phyloP scores from a whole-genome alignment of 2,113 vertebrate genomes.

The Zeus faber region DNA sequence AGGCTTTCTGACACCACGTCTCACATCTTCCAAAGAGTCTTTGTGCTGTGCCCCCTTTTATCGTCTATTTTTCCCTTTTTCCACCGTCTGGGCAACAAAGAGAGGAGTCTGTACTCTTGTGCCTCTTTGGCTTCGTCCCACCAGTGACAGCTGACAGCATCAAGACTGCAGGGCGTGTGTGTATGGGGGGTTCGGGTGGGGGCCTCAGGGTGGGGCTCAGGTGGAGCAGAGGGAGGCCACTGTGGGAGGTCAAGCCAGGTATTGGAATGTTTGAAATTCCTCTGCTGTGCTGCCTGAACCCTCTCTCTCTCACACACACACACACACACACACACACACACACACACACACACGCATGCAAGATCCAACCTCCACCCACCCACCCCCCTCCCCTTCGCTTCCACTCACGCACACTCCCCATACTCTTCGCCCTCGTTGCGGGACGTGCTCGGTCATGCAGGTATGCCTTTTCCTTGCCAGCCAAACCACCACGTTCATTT shows the following conservation, averaged over 20 bases:
- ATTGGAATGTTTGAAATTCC: slow-evolving; percentile 63
- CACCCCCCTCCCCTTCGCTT: slow-evolving; percentile 27
- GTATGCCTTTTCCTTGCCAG: slow-evolving; percentile 41
- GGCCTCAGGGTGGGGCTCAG: slow-evolving; percentile 44
- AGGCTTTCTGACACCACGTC: too few relatives aligned
- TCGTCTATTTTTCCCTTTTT: not conserved
- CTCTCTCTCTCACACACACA: slow-evolving; percentile 17
- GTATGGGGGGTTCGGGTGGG: not conserved
- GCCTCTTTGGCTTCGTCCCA: slow-evolving; percentile 20
- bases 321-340: slow-evolving; percentile 12
- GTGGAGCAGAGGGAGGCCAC: slow-evolving; percentile 47
- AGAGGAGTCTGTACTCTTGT: slow-evolving; percentile 8
- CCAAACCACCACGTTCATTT: slow-evolving; percentile 47
- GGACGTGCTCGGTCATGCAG: slow-evolving; percentile 73
- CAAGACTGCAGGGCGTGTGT: slow-evolving; percentile 40
- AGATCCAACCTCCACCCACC: too few relatives aligned
- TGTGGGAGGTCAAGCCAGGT: slow-evolving; percentile 17
- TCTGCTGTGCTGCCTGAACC: slow-evolving; percentile 20
- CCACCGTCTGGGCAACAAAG: slow-evolving; percentile 7
- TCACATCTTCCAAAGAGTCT: too few relatives aligned
- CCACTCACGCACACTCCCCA: slow-evolving; percentile 5
- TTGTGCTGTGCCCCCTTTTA: too few relatives aligned
- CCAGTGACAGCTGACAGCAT: slow-evolving; percentile 28
- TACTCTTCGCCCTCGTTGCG: too few relatives aligned
- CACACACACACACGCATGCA: slow-evolving; percentile 3